A percentile compares a stretch with the other conserved stretches of the same genome.
Conservation (phyloP, 2,113 vertebrate species). For the Sphaerodactylus townsendi region DNA sequence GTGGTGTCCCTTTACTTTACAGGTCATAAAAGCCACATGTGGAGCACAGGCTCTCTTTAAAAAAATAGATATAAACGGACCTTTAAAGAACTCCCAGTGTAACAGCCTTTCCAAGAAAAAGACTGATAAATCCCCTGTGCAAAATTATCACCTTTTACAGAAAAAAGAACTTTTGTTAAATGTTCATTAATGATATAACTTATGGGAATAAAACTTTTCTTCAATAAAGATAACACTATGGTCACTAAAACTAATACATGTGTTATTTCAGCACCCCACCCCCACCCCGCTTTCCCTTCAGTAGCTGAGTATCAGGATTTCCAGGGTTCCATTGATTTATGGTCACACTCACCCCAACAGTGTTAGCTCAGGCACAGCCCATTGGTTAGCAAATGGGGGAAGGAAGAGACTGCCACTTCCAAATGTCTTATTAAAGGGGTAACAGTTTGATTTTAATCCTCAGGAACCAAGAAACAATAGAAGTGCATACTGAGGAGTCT, state of each 20-base stretch:
- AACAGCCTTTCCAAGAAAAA: slow-evolving; percentile 68
- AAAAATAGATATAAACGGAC: slow-evolving; percentile 56
- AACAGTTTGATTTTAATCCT: slow-evolving; percentile 34
- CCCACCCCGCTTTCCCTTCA: slow-evolving; percentile 60
- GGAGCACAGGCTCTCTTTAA: slow-evolving; percentile 60
- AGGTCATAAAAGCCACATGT: slow-evolving; percentile 72
- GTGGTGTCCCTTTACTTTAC: slow-evolving; percentile 72
- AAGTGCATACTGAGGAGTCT: slow-evolving; percentile 18
- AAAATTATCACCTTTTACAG: slow-evolving; percentile 73
- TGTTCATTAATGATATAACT: slow-evolving; percentile 72
- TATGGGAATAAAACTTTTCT: slow-evolving; percentile 68
- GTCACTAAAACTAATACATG: slow-evolving; percentile 68
- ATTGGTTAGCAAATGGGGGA: slow-evolving; percentile 50
- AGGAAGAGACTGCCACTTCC: slow-evolving; percentile 33
- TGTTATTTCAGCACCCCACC: slow-evolving; percentile 58
- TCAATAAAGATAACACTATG: slow-evolving; percentile 52
- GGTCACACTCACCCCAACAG: slow-evolving; percentile 55
- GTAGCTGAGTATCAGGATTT: slow-evolving; percentile 53
- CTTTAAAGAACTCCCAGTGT: slow-evolving; percentile 71
- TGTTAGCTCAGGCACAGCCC: slow-evolving; percentile 55
- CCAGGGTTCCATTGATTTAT: slow-evolving; percentile 58
- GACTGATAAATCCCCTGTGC: slow-evolving; percentile 70
- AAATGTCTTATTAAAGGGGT: slow-evolving; percentile 58
- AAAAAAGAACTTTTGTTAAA: slow-evolving; percentile 70
- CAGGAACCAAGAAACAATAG: slow-evolving; percentile 32